Base-by-base conservation (phyloP, 2,113 vertebrate genomes). In the Oenanthe oenanthe region DNA sequence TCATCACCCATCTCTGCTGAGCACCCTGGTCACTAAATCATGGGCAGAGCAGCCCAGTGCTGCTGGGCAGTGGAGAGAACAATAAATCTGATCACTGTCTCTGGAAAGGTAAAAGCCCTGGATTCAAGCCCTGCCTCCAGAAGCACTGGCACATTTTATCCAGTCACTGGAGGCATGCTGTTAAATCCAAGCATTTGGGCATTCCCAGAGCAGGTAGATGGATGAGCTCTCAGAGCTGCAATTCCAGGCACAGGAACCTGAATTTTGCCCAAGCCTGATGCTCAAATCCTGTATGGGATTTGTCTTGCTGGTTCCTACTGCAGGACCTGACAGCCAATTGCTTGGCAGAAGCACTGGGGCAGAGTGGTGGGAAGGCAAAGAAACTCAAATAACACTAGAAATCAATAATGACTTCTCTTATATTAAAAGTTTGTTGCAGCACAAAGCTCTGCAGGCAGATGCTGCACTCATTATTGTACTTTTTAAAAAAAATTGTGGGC, bases 391-490 rank as follows among this genome's bases (percentile, higher is more conserved):
- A 67, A 74, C 47, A 31, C 48, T n/a, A 67, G 63, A 79, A 90
- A 97, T 96, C 91, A 95, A 74, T 91, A 93, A 80, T 6, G 17
- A 58, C 83, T 91, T 85, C 66, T 83, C 58, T 86, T 77, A 47
- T 26, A 78, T 88, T 81, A 74, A 15, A 56, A 36, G 38, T 78
- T 62, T 71, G 47, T 48, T 88, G 76, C 40, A 86, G 72, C 68
- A 84, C 42, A 84, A 77, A 84, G 43, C 70, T 80, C 75, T 61
- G 43, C 48, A 67, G 48, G 54, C 36, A 26, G 79, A 66, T 78
- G 38, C 72, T 60, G 51, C 31, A n/a, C 22, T 16, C n/a, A 42
- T 43, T 36, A 21, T 15, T 89, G 32, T 4, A 67, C 51, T 80
- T 29, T 56, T 56, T 51, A 19, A 2, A 60, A 85, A 51, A 71